Conservation (phyloP, 2,888 invertebrate species). For the Apodemia hepburni region DNA sequence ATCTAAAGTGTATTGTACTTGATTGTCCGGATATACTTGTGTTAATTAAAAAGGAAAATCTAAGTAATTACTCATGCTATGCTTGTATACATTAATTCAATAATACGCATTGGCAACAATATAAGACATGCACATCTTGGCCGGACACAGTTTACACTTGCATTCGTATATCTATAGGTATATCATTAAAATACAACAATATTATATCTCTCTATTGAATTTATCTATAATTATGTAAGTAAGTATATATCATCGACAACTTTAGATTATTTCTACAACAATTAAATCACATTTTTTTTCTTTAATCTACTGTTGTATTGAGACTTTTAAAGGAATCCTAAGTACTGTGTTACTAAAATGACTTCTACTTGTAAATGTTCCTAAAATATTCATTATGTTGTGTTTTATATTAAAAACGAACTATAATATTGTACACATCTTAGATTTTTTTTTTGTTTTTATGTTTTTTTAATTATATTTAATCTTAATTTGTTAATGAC, state of each 20-base stretch:
- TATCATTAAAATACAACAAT: slow-evolving; percentile 70
- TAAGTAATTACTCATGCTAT: slow-evolving; percentile 54
- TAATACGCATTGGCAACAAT: slow-evolving; percentile 61
- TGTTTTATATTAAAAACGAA: slow-evolving; percentile 56
- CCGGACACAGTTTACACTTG: slow-evolving; percentile 68
- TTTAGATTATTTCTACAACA: slow-evolving; percentile 72
- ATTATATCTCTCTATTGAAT: slow-evolving; percentile 70
- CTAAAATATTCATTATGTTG: slow-evolving; percentile 65
- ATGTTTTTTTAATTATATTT: slow-evolving; percentile 50
- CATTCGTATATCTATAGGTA: slow-evolving; percentile 53
- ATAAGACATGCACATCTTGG: slow-evolving; percentile 65
- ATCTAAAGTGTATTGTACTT: slow-evolving; percentile 63
- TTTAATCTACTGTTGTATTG: slow-evolving; percentile 57
- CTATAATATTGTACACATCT: slow-evolving; percentile 76
- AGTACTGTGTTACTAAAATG: slow-evolving; percentile 65
- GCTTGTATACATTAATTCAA: slow-evolving; percentile 52
- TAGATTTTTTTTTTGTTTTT: slow-evolving; percentile 56
- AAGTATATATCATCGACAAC: slow-evolving; percentile 62
- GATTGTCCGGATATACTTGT: slow-evolving; percentile 49
- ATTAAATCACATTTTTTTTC: slow-evolving; percentile 74
- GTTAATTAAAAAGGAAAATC: slow-evolving; percentile 44
- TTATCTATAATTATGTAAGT: slow-evolving; percentile 68
- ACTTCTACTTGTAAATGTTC: slow-evolving; percentile 71
- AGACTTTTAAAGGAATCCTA: slow-evolving; percentile 58
- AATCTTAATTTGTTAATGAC: slow-evolving; percentile 68